phyloP scores from a whole-genome alignment of 2,888 invertebrate species.

The Linyphia triangularis region DNA sequence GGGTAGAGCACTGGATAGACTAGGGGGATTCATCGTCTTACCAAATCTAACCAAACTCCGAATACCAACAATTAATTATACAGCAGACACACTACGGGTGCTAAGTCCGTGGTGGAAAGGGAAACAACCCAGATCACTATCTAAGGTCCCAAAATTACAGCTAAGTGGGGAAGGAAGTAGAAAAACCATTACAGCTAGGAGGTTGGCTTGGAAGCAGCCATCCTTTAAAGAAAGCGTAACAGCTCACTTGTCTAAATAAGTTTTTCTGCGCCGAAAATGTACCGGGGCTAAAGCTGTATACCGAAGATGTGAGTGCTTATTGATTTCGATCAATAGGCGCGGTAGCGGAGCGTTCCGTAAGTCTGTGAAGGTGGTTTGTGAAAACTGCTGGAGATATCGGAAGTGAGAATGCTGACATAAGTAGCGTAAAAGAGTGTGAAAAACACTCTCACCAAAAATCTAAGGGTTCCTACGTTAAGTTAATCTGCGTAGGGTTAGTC shows the following conservation, averaged over 20 bases:
- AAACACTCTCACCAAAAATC: slow-evolving; percentile 11
- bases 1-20: slow-evolving; percentile 19
- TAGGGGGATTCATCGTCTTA: slow-evolving; percentile 7
- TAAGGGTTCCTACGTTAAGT: slow-evolving; percentile 35
- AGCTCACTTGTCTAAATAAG: slow-evolving; percentile 50
- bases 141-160: slow-evolving; percentile 31
- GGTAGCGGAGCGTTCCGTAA: slow-evolving; percentile 36
- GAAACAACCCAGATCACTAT: slow-evolving; percentile 36
- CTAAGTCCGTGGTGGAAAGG: slow-evolving; percentile 31
- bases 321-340: background rate
- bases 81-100: slow-evolving; percentile 8
- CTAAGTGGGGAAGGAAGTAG: slow-evolving; percentile 30
- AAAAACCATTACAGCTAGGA: slow-evolving; percentile 8
- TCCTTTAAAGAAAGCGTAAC: slow-evolving; percentile 49
- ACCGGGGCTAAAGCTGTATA: slow-evolving; percentile 13
- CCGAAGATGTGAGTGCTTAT: slow-evolving; percentile 32
- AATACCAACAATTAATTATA: background rate
- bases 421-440: slow-evolving; percentile 30
- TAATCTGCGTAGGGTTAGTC: slow-evolving; percentile 36
- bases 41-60: slow-evolving; percentile 9
- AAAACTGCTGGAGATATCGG: slow-evolving; percentile 16
- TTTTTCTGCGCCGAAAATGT: slow-evolving; percentile 16
- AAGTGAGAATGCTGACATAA: slow-evolving; percentile 46
- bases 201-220: slow-evolving; percentile 56
- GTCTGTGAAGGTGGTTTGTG: slow-evolving; percentile 14